Base-by-base conservation (phyloP, 2,888 invertebrate genomes). In the Lasioglossum malachurum region DNA sequence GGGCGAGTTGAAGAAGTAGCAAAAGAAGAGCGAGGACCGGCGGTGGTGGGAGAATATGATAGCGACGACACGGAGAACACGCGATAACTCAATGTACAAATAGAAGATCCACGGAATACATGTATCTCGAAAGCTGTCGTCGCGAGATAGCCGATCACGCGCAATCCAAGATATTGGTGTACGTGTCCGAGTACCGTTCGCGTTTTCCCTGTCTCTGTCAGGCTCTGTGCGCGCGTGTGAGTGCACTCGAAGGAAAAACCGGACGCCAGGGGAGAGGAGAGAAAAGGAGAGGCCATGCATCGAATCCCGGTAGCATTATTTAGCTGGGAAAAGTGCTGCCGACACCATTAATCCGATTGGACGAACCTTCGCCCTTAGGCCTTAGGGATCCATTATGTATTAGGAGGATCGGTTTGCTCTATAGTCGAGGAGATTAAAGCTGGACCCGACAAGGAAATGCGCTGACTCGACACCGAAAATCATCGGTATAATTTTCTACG, bases 311-410 rank as follows among this genome's bases (percentile, higher is more conserved):
- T 72, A 81, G 83, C 87, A 86, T 91, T 91, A 89, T 90, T 88
- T 91, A 92, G 82, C 75, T 46, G 75, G 83, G 90, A 91, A 92
- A 90, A 89, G 87, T 89, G 86, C 85, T 88, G 84, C 74, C 79
- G 76, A 84, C 78, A 82, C 91, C 88, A 91, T 92, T 92, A 92
- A 92, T 92, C 90, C 89, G 90, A 92, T 92, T 92, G 90, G 89
- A 89, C 86, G 83, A 89, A 85, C 78, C 89, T 78, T 86, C 82
- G 73, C 84, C 82, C 81, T 83, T 89, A 87, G 84, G 83, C 89
- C 88, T 89, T 84, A 35, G 86, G 87, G 88, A 92, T 92, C 89
- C 90, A 92, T 92, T 92, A 92, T 92, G 91, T 89, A 92, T 92
- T 89, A 92, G 88, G 71, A 80, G 86, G 87, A 89, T 91, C 88